A percentile compares a stretch with the other conserved stretches of the same genome.
These are phyloP conservation scores for Agrochola lychnidis DNA, from an alignment of 2,888 invertebrate genomes.

Conservation along the genomic window DNA sequence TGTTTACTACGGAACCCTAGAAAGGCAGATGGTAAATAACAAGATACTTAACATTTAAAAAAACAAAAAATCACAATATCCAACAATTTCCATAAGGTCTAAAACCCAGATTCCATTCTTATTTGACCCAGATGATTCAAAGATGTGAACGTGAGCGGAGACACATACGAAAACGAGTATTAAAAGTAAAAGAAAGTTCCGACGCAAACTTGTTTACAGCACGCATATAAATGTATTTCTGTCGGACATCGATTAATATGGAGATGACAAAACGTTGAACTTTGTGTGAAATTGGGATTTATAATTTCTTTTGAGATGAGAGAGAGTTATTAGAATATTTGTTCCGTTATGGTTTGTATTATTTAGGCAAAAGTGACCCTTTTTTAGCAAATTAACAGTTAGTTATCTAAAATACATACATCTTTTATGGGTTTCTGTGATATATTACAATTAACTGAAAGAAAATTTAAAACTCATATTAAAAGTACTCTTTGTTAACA, in stretches of 20 bases:
- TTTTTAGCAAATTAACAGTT: neutral
- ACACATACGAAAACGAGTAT: conserved; percentile 44
- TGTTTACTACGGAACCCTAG: too few relatives aligned
- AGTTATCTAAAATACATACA: too few relatives aligned
- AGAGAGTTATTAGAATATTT: neutral
- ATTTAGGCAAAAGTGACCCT: neutral
- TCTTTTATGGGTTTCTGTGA: too few relatives aligned
- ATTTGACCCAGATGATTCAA: conserved; percentile 40
- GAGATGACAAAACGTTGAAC: neutral
- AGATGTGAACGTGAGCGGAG: conserved; percentile 25
- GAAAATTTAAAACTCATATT: too few relatives aligned
- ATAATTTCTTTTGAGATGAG: neutral
- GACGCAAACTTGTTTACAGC: conserved; percentile 37
- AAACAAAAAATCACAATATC: neutral
- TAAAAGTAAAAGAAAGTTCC: conserved; percentile 63
- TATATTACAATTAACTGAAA: too few relatives aligned
- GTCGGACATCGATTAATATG: conserved; percentile 23
- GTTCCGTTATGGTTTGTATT: neutral
- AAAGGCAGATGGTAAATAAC: too few relatives aligned
- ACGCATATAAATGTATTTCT: conserved; percentile 12
- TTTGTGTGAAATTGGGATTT: neutral
- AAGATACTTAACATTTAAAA: neutral
- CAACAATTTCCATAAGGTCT: neutral
- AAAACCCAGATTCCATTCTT: conserved; percentile 1
- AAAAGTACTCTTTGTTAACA: too few relatives aligned